Conservation (phyloP, 2,888 invertebrate species). For the Steinernema hermaphroditum region DNA sequence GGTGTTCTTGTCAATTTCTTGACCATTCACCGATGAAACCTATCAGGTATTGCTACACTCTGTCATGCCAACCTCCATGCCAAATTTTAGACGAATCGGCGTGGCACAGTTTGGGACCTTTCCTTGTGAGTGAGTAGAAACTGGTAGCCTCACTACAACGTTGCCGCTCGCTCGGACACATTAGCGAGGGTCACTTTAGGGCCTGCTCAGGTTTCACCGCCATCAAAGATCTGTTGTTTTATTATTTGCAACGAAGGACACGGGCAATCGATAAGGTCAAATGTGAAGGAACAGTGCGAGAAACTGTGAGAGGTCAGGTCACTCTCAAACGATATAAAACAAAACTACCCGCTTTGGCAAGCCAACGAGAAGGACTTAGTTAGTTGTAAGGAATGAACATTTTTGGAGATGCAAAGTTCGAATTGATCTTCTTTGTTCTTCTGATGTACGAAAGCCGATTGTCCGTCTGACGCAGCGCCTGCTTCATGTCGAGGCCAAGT, state of each 20-base stretch:
- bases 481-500: conserved; percentile 17
- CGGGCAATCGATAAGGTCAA: conserved; percentile 27
- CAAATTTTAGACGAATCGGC: no score
- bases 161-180: background rate
- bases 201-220: background rate
- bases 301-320: background rate
- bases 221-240: conserved; percentile 27
- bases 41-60: no score
- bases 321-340: conserved; percentile 3
- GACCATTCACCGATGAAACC: no score
- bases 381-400: no score
- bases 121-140: no score
- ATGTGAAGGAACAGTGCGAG: conserved; percentile 3
- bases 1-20: no score
- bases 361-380: background rate
- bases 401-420: background rate
- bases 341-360: conserved; percentile 4
- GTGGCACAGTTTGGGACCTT: no score
- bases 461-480: conserved; percentile 21
- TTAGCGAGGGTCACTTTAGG: background rate
- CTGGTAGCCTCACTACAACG: no score
- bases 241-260: conserved; percentile 12
- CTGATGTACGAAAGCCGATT: conserved; percentile 23
- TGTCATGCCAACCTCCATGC: no score
- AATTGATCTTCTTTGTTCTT: background rate